Base-by-base conservation (phyloP, 2,888 invertebrate genomes). In the Altica lythri region DNA sequence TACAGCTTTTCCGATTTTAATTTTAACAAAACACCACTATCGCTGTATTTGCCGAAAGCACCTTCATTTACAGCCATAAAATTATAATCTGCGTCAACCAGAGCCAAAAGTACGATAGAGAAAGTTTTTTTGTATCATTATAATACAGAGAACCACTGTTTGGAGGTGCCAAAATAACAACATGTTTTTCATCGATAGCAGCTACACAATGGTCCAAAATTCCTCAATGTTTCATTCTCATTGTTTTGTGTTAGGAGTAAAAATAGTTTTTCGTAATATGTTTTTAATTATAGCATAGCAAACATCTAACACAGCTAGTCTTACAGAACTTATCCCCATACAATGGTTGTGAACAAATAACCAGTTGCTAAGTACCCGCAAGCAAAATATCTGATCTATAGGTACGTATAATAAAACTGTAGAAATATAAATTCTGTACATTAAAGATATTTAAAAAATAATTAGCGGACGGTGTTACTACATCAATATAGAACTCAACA, bases 311-410 rank as follows among this genome's bases (percentile, higher is more conserved):
- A 48, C 27, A 9, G 38, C 8, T 14, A 14, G 37, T 17, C 47
- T 48, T 12, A 48, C 37, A 38, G 29, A 17, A 57, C 53, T 60
- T 52, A 55, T 40, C 34, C 65, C 65, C 55, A 65, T 30, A 22
- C 59, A 53, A 66, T 62, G 27, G 62, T 64, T 50, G 59, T 59
- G 44, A 65, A 65, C 52, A 53, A 62, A 61, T 66, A 62, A 29
- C 65, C 66, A 52, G 65, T 64, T 50, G 63, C 61, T 42, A 67
- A 53, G 30, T 48, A 59, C 45, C 53, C 56, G 43, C 12, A 60
- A 54, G 16, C 29, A 43, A 16, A 43, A 29, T 29, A 43, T 29
- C 14, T 4, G 27, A 35, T 13, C 3, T 2, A 12, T 2, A 12
- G 32, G 2, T 5, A 10, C 13, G 32, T 10, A 32, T 10, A 22